Base-by-base conservation (phyloP, 35 echinoderm and acorn worm genomes). In the Lytechinus pictus region DNA sequence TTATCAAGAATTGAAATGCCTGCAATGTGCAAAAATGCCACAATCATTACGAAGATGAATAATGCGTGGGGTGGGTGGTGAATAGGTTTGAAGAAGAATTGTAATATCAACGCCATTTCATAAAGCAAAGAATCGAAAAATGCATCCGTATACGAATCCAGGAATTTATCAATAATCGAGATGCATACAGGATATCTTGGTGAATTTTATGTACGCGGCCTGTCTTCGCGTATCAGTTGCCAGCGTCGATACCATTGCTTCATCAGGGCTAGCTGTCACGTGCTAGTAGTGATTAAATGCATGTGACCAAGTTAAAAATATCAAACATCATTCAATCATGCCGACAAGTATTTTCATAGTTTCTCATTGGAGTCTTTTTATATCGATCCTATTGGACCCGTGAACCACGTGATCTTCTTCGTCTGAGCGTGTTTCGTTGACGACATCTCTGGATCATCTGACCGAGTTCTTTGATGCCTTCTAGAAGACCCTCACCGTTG, bases 401-500 rank as follows among this genome's bases (percentile, higher is more conserved):
- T 90, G 88, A 90, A 54, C 88, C 92, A 54, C 9, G 53, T 54
- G 92, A 93, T 21, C 92, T 54, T 27, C 29, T 16, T 57, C 92
- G 52, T 93, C 52, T 93, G 4, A 93, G 53, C 53, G 92, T 93
- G 27, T 93, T 93, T 93, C 92, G 92, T n/a, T 93, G 92, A 53
- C 92, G 52, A 57, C 56, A 93, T 93, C 92, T 53, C n/a, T 93
- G 92, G 10, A 93, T 57, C 92, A 93, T 93, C 53, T 55, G 92
- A 27, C 92, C 92, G 9, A 93, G 92, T 55, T 93, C 92, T 55
- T 93, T 93, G 53, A 93, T 57, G 9, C 92, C 92, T 93, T 93
- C 92, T 10, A 57, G 54, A 10, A 93, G 92, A 9, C 92, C 92
- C 52, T 93, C 92, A 10, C 92, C 92, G 14, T 93, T 93, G 92